Base-by-base conservation (phyloP, 2,113 vertebrate genomes). In the Coturnix japonica region DNA sequence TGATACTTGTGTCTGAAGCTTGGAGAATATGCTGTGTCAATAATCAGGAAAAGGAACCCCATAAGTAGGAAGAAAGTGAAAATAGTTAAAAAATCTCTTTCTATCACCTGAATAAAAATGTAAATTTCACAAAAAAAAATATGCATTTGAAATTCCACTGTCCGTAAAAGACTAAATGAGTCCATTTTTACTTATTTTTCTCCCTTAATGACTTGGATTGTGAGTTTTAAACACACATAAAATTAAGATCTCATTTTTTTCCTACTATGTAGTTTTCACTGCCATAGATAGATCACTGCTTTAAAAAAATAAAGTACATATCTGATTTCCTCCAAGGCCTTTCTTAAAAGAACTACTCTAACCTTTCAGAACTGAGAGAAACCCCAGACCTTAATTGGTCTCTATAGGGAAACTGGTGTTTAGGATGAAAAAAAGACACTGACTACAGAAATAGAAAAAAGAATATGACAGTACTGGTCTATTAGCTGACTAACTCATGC, bases 351-450 rank as follows among this genome's bases (percentile, higher is more conserved):
- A 56, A 19, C 16, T 57, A 18, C 16, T 75, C 21, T 15, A 80
- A 19, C n/a, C 71, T 92, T 87, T 80, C 53, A 67, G 60, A 92
- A 87, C 57, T 63, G 20, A 84, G 19, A 77, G 31, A 88, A 81
- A 82, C 19, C 19, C 69, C 44, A 71, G 61, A 75, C 16, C 61
- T 89, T 95, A 96, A 95, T 78, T 90, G 67, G 25, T 83, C 53
- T 81, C 61, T 76, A 23, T 33, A 57, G 28, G 31, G 60, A 95
- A 92, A 23, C 6, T 76, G 49, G 22, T 28, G 6, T 76, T 91
- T 74, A 76, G 44, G 72, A 87, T 89, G 67, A 44, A 73, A 93
- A 93, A 90, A 86, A 46, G 70, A 43, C 49, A 89, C 47, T 25
- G 83, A 44, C 33, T 90, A 35, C 12, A 90, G 49, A 90, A 83